Evolutionary conservation across 2,113 vertebrate genomes (phyloP).

Genomic region (Mus spicilegus): DNA sequence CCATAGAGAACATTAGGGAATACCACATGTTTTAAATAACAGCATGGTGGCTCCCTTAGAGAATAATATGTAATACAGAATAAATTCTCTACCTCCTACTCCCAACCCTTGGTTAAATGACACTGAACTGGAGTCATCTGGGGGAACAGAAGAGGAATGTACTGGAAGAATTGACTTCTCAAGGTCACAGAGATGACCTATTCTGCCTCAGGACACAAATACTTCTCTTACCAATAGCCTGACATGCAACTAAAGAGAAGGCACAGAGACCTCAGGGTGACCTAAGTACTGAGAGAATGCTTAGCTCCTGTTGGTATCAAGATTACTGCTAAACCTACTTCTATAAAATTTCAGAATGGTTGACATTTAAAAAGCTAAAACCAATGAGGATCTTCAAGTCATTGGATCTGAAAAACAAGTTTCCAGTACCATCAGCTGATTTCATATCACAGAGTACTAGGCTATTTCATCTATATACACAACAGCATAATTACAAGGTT

Average conservation of each 20-base stretch:
- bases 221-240: not conserved
- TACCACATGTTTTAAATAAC: not conserved
- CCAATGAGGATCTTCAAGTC: not conserved
- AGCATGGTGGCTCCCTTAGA: not conserved
- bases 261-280: not conserved
- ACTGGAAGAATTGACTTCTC: not conserved
- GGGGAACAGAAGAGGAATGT: not conserved
- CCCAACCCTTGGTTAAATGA: not conserved
- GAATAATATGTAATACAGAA: not conserved
- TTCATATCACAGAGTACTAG: not conserved
- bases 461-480: not conserved
- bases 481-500: not conserved
- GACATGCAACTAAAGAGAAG: not conserved
- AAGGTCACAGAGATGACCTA: not conserved
- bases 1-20: not conserved
- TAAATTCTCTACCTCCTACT: not conserved
- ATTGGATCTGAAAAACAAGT: not conserved
- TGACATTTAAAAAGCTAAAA: not conserved
- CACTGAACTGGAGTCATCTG: not conserved
- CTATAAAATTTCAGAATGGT: not conserved
- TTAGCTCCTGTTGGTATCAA: not conserved
- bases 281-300: not conserved
- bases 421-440: not conserved
- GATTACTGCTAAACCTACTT: not conserved
- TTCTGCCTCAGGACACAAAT: not conserved